Evolutionary conservation across 2,113 vertebrate species (phyloP).

Genomic region (Trachemys scripta): DNA sequence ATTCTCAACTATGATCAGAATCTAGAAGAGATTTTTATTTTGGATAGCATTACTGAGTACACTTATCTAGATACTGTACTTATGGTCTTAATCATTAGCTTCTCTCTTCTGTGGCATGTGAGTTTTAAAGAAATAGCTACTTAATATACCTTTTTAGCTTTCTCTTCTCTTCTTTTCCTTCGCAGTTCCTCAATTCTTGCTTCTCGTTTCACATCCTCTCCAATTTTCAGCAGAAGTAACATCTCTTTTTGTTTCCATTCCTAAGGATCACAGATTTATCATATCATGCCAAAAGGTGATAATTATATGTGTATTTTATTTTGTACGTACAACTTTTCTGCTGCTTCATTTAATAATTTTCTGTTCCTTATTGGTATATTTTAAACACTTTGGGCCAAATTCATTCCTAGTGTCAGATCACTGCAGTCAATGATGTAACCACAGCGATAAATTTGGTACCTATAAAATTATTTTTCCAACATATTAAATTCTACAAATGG

Average conservation of each 20-base stretch:
- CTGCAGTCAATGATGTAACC: background rate
- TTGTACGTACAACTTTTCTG: background rate
- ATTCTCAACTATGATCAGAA: background rate
- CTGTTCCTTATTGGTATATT: background rate
- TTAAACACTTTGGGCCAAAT: background rate
- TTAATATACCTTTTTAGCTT: slow-evolving; percentile 53
- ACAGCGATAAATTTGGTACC: background rate
- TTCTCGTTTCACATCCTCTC: slow-evolving; percentile 69
- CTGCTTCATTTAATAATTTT: background rate
- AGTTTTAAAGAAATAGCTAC: background rate
- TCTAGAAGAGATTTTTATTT: background rate
- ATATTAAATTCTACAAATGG: background rate
- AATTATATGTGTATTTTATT: background rate
- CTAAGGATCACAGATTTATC: slow-evolving; percentile 12
- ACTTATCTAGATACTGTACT: background rate
- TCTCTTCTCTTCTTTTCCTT: slow-evolving; percentile 58
- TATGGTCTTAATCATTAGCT: background rate
- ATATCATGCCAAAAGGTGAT: background rate
- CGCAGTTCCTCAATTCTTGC: slow-evolving; percentile 58
- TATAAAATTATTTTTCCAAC: background rate
- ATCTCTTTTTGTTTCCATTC: slow-evolving; percentile 74
- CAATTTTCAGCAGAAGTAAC: slow-evolving; percentile 66
- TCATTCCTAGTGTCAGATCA: background rate
- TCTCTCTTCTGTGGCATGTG: background rate
- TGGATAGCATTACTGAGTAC: background rate